A percentile compares a stretch with the other conserved stretches of the same genome.
These are phyloP conservation scores for Columbina picui DNA, from an alignment of 2,113 vertebrate genomes.

Conservation along the genomic window DNA sequence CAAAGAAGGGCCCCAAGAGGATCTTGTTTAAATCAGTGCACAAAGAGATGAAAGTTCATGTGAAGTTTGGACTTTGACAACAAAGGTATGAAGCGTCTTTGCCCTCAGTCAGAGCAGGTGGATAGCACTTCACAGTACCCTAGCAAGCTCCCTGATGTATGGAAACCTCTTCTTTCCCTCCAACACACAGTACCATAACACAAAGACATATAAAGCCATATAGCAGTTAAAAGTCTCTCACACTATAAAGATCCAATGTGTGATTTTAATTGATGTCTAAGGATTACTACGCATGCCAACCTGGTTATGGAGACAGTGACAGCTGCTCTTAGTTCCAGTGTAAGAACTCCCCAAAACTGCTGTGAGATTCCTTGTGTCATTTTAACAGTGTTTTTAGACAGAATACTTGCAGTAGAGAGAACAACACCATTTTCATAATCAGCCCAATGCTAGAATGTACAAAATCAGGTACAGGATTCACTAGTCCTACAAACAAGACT, in stretches of 20 bases:
- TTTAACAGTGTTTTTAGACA: neutral
- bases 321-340: neutral
- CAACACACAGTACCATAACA: neutral
- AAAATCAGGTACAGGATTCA: neutral
- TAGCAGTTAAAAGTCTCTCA: neutral
- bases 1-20: neutral
- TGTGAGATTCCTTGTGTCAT: neutral
- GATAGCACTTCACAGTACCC: neutral
- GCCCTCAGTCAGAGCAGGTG: neutral
- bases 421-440: neutral
- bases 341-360: neutral
- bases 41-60: neutral
- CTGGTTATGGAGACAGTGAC: rapidly evolving
- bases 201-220: neutral
- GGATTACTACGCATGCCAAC: rapidly evolving
- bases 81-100: neutral
- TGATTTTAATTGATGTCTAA: neutral
- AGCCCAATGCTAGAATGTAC: neutral
- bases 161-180: neutral
- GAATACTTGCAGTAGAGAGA: neutral
- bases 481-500: neutral
- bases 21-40: neutral
- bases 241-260: neutral
- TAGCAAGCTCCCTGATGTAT: neutral
- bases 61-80: neutral